A percentile compares a stretch with the other conserved stretches of the same genome.
These are phyloP conservation scores for Drosophila pseudoobscura DNA, from an alignment of 1,140 invertebrate genomes.

Conservation along the genomic window DNA sequence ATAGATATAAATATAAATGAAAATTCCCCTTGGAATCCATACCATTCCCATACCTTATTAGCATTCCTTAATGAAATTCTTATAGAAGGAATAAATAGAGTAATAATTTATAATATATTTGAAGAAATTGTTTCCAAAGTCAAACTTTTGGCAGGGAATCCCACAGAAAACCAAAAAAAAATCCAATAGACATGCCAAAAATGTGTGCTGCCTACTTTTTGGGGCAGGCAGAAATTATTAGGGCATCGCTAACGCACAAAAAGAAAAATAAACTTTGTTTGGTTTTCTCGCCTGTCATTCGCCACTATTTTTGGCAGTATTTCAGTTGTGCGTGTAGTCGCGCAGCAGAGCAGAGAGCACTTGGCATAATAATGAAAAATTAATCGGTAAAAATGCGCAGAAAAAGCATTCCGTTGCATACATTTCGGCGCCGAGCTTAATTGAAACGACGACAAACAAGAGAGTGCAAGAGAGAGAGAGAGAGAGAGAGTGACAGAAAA, in stretches of 20 bases:
- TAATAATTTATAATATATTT: too few relatives aligned
- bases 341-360: constrained; percentile 14
- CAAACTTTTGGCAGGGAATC: constrained; percentile 11
- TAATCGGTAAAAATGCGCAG: constrained; percentile 59
- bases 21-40: too few relatives aligned
- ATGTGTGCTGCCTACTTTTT: constrained; percentile 36
- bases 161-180: background rate
- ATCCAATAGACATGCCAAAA: background rate
- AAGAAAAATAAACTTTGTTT: constrained; percentile 21
- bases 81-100: too few relatives aligned
- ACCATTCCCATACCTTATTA: too few relatives aligned
- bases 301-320: constrained; percentile 35
- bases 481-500: constrained; percentile 1
- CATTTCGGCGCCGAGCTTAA: constrained; percentile 68
- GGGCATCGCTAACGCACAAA: constrained; percentile 9
- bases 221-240: constrained; percentile 45
- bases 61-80: too few relatives aligned
- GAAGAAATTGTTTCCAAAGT: background rate
- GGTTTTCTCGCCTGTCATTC: constrained; percentile 36
- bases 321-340: constrained; percentile 35
- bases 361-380: constrained; percentile 72
- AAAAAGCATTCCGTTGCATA: constrained; percentile 46
- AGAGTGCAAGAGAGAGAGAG: background rate
- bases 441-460: constrained; percentile 59
- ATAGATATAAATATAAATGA: too few relatives aligned